Percentiles rank a stretch among this genome's conserved stretches.
phyloP scores from a whole-genome alignment of 1,140 invertebrate genomes.

The Calosoma granatense region DNA sequence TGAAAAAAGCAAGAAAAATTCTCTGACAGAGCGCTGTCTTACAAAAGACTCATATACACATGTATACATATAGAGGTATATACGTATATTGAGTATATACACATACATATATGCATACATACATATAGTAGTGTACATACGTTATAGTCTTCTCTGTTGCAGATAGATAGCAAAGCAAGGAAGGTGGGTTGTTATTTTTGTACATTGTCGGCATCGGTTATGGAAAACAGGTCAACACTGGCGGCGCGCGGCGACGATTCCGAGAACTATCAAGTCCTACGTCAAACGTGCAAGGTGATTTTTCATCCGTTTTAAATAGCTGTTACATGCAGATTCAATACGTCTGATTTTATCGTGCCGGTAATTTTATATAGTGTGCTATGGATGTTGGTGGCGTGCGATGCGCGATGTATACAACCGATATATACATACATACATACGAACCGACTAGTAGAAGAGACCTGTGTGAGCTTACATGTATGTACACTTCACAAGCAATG shows the following conservation, averaged over 20 bases:
- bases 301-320: conserved; percentile 1
- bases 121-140: no score
- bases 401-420: no score
- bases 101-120: no score
- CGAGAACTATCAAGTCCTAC: conserved; percentile 15
- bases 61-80: not conserved
- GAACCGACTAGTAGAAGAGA: no score
- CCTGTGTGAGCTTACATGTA: no score
- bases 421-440: not conserved
- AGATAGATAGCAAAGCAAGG: no score
- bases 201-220: not conserved
- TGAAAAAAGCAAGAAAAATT: not conserved
- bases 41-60: not conserved
- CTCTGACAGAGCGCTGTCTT: not conserved
- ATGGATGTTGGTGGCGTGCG: not conserved
- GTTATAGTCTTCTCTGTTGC: no score
- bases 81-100: no score
- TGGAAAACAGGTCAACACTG: conserved; percentile 15
- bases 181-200: not conserved
- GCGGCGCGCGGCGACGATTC: conserved; percentile 13
- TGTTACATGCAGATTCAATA: conserved; percentile 5
- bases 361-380: conserved; percentile 7
- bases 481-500: no score
- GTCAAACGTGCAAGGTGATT: conserved; percentile 7
- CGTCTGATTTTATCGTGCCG: conserved; percentile 4